phyloP scores from a whole-genome alignment of 2,797 vertebrate genomes.

The Gobio occitaniae region DNA sequence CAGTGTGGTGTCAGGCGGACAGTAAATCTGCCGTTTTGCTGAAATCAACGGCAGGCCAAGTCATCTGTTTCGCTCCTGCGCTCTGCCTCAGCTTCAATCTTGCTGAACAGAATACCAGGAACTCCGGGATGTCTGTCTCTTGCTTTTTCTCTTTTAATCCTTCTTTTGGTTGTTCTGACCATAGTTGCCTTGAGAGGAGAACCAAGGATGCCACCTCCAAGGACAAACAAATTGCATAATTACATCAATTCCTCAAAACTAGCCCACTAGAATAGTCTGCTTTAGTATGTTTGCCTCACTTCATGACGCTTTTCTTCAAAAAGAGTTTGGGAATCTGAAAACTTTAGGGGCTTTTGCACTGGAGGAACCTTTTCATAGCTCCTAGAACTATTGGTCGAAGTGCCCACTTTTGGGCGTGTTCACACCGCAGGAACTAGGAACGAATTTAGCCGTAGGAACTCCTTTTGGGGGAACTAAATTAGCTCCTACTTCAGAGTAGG shows the following conservation, averaged over 20 bases:
- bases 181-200: slow-evolving; percentile 20
- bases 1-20: slow-evolving; percentile 40
- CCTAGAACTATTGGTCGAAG: too few species aligned
- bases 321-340: neutral
- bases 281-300: neutral
- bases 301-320: neutral
- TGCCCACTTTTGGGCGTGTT: too few species aligned
- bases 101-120: slow-evolving; percentile 53
- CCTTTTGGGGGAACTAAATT: too few species aligned
- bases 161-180: slow-evolving; percentile 5
- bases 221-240: slow-evolving; percentile 21
- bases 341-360: too few species aligned
- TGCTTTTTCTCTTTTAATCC: neutral
- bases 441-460: too few species aligned
- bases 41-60: slow-evolving; percentile 31
- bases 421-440: too few species aligned
- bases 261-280: neutral
- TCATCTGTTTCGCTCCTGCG: slow-evolving; percentile 43
- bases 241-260: neutral
- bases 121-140: slow-evolving; percentile 36
- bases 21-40: slow-evolving; percentile 53
- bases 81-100: slow-evolving; percentile 46
- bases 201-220: slow-evolving; percentile 32
- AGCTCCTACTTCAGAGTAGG: too few species aligned
- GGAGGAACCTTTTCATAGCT: too few species aligned